These are phyloP conservation scores for Saccopteryx bilineata DNA, from an alignment of 2,113 vertebrate species.

Conservation along the genomic window DNA sequence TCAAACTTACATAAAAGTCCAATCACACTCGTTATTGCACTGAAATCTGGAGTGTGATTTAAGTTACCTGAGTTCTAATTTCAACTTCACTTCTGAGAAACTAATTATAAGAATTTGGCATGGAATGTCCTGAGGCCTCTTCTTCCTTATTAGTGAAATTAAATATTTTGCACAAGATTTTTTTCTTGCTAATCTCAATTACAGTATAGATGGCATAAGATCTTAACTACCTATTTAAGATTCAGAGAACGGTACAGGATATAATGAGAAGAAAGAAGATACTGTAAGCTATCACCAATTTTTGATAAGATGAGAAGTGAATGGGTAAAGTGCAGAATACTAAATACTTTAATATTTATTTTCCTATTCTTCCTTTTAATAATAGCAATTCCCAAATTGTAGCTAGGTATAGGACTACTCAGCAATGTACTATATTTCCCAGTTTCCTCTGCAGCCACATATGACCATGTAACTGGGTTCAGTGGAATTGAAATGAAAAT, in stretches of 20 bases:
- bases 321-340: neutral
- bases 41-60: neutral
- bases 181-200: neutral
- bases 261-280: neutral
- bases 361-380: neutral
- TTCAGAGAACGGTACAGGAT: neutral
- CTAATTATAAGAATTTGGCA: neutral
- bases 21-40: neutral
- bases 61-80: neutral
- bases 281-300: neutral
- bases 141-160: constrained; percentile 28
- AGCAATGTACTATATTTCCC: neutral
- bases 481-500: neutral
- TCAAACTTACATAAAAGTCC: neutral
- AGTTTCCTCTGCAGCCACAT: neutral
- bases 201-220: neutral
- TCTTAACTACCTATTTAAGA: neutral
- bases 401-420: neutral
- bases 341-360: neutral
- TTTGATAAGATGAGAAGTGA: neutral
- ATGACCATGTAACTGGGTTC: neutral
- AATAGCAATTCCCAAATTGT: neutral
- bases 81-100: neutral
- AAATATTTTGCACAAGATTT: neutral
- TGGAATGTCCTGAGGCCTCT: neutral